Evolutionary conservation across 2,113 vertebrate genomes (phyloP).

Genomic region (Salvelinus alpinus): DNA sequence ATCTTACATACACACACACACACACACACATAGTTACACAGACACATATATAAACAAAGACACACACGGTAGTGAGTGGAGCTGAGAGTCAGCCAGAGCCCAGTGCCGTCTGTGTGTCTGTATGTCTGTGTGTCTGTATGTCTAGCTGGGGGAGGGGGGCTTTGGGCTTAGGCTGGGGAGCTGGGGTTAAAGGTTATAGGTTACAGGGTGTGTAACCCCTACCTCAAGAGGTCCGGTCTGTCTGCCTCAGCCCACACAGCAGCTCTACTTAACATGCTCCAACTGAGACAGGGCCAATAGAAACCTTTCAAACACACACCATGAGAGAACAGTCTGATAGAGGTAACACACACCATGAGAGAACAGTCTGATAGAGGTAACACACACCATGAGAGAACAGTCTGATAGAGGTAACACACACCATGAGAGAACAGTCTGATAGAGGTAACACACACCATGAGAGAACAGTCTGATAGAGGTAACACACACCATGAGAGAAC

Average conservation of each 20-base stretch:
- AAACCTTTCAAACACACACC: not conserved
- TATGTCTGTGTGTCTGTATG: slow-evolving; percentile 9
- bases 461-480: not conserved
- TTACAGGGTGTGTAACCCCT: no score
- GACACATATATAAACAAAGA: not conserved
- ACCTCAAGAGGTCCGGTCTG: slow-evolving; percentile 3
- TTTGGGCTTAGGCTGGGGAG: no score
- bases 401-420: not conserved
- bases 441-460: not conserved
- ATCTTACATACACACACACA: no score
- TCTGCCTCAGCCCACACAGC: slow-evolving; percentile 30
- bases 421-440: not conserved
- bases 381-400: no score
- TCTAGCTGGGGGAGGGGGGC: no score
- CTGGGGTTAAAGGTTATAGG: no score
- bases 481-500: not conserved
- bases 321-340: not conserved
- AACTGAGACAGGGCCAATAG: not conserved
- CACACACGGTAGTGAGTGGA: slow-evolving; percentile 25
- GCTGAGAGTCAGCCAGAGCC: slow-evolving; percentile 59
- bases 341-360: no score
- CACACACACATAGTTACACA: no score
- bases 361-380: no score
- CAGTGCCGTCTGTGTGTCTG: slow-evolving; percentile 32
- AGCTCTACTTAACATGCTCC: slow-evolving; percentile 28